These are phyloP conservation scores for Dicyrtoma fusca DNA, from an alignment of 2,888 invertebrate species.

Conservation along the genomic window DNA sequence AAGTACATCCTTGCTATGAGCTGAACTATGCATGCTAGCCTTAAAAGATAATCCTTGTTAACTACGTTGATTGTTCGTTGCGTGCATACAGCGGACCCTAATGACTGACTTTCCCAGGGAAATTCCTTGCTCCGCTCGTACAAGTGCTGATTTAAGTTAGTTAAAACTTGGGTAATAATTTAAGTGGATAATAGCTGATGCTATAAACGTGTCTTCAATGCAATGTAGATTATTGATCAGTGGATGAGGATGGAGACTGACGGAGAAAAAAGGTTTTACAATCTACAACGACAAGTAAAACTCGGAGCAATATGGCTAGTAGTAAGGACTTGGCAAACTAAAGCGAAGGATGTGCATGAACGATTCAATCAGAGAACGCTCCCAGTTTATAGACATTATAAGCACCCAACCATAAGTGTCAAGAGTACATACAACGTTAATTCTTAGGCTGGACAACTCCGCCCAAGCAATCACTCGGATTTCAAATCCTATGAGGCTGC, in stretches of 20 bases:
- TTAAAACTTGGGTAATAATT: slow-evolving; percentile 33
- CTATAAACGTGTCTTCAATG: slow-evolving; percentile 36
- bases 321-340: no score
- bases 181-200: slow-evolving; percentile 21
- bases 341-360: neutral
- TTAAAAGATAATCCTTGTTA: no score
- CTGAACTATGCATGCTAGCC: no score
- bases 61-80: no score
- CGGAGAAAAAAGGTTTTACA: slow-evolving; percentile 26
- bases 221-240: slow-evolving; percentile 22
- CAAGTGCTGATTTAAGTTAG: slow-evolving; percentile 5
- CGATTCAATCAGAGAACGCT: slow-evolving; percentile 9
- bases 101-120: no score
- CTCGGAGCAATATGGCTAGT: neutral
- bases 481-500: neutral
- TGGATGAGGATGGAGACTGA: slow-evolving; percentile 20
- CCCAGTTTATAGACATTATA: slow-evolving; percentile 19
- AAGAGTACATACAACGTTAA: neutral
- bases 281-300: neutral
- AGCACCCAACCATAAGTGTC: slow-evolving; percentile 1
- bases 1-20: no score
- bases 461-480: neutral
- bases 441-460: neutral
- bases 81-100: no score
- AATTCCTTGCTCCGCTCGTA: neutral